Base-by-base conservation (phyloP, 2,797 vertebrate genomes). In the Ficedula albicollis region DNA sequence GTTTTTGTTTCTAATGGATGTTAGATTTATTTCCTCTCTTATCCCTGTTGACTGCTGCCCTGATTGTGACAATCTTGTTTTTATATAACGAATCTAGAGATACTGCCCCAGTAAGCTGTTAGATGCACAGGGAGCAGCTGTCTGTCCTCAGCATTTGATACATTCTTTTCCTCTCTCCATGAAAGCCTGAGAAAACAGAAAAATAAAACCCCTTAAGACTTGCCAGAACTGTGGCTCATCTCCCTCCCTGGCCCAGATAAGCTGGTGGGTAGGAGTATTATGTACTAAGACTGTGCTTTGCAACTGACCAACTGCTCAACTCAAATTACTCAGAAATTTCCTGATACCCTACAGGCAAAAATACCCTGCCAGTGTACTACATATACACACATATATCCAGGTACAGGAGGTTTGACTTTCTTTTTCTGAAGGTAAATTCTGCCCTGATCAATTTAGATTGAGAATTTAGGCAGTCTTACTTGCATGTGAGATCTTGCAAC, bases 21-120 rank as follows among this genome's bases (percentile, higher is more conserved):
- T 26, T 77, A 27, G 23, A 89, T 87, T 89, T 91, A 89, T 87
- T 80, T 90, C 60, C 14, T 87, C 72, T 85, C 56, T 68, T 85
- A 89, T 74, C 27, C 46, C 46, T 62, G 52, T 49, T 87, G 54
- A 72, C 72, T 77, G 43, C 19, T 87, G 60, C 38, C 64, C 75
- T 77, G 59, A 73, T 79, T 92, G 77, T 87, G 72, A 83, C 59
- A 89, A 64, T 73, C 70, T 62, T 70, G 54, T 26, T 87, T 94
- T 89, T 77, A 69, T 79, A 30, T 30, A 90, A 75, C 0, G 0
- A 48, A 81, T 51, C 48, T 30, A 60, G 81, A 79, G 38, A 54
- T 6, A 46, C 32, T 23, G 30, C 7, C 58, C 51, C 36, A 58
- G 48, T 89, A 75, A 82, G 56, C 34, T 84, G 13, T 74, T 70